Evolutionary conservation across 1,140 invertebrate species (phyloP), one percentile per base, ranked within the genome.

Genomic region (Zaprionus kolodkinae): DNA sequence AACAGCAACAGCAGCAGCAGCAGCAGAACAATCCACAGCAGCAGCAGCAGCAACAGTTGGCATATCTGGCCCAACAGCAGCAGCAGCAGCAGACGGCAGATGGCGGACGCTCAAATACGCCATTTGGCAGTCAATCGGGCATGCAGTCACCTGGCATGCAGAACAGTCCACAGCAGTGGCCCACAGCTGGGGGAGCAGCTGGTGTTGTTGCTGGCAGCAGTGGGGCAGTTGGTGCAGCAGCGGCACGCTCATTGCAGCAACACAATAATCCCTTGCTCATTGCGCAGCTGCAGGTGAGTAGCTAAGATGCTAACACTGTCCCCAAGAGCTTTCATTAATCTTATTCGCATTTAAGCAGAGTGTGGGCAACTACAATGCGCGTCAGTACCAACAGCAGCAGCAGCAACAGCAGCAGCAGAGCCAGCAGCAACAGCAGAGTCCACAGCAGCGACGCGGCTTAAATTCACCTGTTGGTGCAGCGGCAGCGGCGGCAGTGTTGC

Each of bases 201-300:
- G 40, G 40, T 45, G 40, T n/a, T 0, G 56, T 72, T 11, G 79
- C 36, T 17, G 71, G 52, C 3, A 72, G 64, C 3, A 71, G 73
- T 17, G 79, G 54, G 33, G 61, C 43, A 17, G 75, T 70, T 4
- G 86, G 78, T 6, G 78, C 64, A 10, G 77, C 73, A 7, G 71
- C 85, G 38, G 74, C 68, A 35, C 72, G 84, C 63, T 85, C 90
- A 6, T 68, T 95, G 48, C 94, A 95, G 71, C 95, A 96, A 92
- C 95, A 96, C 91, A 96, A 96, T 93, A 96, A 96, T 93, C 96
- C 96, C 6, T 96, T 97, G 95, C 93, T 97, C 68, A 97, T 95
- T 93, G 95, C 96, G 70, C 96, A 96, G 92, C 93, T 96, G 67
- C 95, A 95, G 81, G 95, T 96, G 93, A 78, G 76, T 84, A 27